phyloP scores from a whole-genome alignment of 1,140 invertebrate species.

The Formica exsecta region DNA sequence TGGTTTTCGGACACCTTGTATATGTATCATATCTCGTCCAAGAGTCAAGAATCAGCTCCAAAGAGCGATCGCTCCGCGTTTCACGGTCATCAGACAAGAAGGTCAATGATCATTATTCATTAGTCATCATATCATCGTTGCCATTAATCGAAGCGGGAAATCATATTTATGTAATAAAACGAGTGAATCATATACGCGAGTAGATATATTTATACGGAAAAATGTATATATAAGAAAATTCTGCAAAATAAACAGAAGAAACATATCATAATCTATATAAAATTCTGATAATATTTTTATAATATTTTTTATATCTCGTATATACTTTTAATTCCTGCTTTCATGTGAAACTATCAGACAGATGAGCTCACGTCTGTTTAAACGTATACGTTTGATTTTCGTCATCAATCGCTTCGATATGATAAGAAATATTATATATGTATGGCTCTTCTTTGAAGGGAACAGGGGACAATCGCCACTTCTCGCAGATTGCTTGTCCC shows the following conservation, averaged over 20 bases:
- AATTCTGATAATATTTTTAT: neutral
- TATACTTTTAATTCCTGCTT: too few relatives aligned
- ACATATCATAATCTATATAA: too few relatives aligned
- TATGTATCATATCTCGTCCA: neutral
- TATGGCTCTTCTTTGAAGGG: neutral
- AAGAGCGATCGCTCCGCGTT: neutral
- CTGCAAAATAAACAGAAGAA: too few relatives aligned
- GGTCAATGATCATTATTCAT: neutral
- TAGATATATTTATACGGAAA: too few relatives aligned
- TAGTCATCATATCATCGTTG: neutral
- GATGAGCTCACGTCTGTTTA: too few relatives aligned
- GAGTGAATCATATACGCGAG: neutral
- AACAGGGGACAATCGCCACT: neutral
- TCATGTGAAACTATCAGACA: too few relatives aligned
- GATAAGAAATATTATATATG: too few relatives aligned
- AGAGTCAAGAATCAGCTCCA: neutral
- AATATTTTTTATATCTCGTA: neutral
- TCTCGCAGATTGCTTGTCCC: slow-evolving; percentile 10
- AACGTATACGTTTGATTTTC: too few relatives aligned
- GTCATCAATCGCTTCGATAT: too few relatives aligned
- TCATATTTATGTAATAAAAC: neutral
- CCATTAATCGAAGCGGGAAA: neutral
- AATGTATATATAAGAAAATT: too few relatives aligned
- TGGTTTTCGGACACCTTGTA: neutral
- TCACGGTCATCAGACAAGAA: neutral